Evolutionary conservation across 1,140 invertebrate genomes (phyloP).

Genomic region (Uloborus diversus): DNA sequence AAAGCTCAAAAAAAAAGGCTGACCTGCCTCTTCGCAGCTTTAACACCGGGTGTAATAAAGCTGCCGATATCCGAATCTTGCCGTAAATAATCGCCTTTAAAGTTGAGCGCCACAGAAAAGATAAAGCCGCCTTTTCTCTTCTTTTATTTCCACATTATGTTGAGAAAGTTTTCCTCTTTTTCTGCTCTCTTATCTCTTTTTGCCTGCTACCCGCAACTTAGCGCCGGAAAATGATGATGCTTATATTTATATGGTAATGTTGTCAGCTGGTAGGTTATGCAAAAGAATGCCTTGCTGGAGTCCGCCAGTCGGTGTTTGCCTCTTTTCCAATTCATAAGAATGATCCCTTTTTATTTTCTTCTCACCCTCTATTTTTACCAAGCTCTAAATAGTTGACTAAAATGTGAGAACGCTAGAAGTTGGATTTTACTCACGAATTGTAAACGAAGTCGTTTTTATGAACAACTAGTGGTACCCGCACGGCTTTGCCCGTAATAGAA

Average conservation of each 20-base stretch:
- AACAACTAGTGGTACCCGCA: no score
- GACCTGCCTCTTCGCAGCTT: not conserved
- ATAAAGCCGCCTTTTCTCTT: conserved; percentile 5
- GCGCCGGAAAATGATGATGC: conserved; percentile 9
- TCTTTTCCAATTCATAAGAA: no score
- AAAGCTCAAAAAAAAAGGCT: conserved; percentile 5
- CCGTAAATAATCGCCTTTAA: conserved; percentile 39
- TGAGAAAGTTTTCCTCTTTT: no score
- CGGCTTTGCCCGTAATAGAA: no score
- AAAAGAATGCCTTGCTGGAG: conserved; percentile 14
- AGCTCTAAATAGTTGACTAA: no score
- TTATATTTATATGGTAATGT: conserved; percentile 51
- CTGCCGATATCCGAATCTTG: not conserved
- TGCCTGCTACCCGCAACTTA: not conserved
- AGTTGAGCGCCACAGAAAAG: conserved; percentile 2
- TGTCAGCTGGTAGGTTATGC: conserved; percentile 42
- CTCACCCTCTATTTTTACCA: no score
- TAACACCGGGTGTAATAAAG: not conserved
- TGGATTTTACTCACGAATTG: no score
- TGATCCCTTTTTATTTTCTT: not conserved
- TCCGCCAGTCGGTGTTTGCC: conserved; percentile 28
- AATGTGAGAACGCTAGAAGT: no score
- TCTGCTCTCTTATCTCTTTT: conserved; percentile 30
- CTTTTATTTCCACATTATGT: conserved; percentile 3
- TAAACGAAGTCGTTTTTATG: no score